Base-by-base conservation (phyloP, 1,140 invertebrate genomes). In the Drosophila chauvacae region DNA sequence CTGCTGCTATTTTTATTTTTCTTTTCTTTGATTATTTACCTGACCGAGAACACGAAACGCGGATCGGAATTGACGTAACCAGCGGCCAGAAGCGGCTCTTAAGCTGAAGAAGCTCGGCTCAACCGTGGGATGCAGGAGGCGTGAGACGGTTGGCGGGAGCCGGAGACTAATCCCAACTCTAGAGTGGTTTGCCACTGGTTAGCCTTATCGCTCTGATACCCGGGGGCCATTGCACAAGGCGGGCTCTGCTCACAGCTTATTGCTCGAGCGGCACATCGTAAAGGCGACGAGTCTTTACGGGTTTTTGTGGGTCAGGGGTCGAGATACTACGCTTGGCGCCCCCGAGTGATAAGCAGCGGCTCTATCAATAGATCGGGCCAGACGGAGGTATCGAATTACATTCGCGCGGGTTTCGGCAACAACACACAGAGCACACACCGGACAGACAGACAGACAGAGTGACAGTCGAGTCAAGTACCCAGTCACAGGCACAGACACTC, bases 211-310 rank as follows among this genome's bases (percentile, higher is more conserved):
- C 65, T 45, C 45, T n/a, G 55, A 42, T 59, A 50, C 48, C 45
- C 50, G 55, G 81, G 68, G 82, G 82, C 78, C 64, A 78, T 62
- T 81, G 65, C 82, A 78, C 79, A 78, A 81, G 75, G 73, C 74
- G 37, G 69, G 26, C 47, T n/a, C 23, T n/a, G 47, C 68, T 42
- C 53, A 39, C 35, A n/a, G 41, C 39, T 55, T 48, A n/a, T 41
- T 50, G 56, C 51, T 55, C 65, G 45, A 64, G 57, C 78, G 33
- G 14, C 51, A 37, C 51, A 85, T 77, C 68, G 71, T 80, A 73
- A 69, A 71, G 30, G 28, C 26, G 47, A 33, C 50, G 60, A 5
- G 55, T 47, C 37, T 68, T 41, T 57, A 62, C 33, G 44, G 64
- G 45, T 77, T 48, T 50, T 57, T 56, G 55, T 73, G 70, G 70